These are phyloP conservation scores for Psittacula cyanocephala DNA, from an alignment of 2,113 vertebrate species.

Conservation along the genomic window DNA sequence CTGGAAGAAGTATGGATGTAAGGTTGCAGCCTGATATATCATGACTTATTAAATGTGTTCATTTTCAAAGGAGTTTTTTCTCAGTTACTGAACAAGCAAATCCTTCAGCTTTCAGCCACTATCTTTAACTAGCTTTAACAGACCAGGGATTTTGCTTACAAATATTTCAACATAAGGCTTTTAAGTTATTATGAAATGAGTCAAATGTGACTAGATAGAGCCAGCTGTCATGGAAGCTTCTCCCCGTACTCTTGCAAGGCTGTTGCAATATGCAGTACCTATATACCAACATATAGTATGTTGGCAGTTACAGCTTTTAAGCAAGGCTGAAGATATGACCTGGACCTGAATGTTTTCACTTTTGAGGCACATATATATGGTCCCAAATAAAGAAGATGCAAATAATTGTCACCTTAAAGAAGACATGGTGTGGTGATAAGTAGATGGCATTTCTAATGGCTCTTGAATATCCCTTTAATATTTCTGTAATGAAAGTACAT, in stretches of 20 bases:
- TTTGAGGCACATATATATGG: neutral
- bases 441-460: accelerated
- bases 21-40: neutral
- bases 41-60: neutral
- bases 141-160: constrained; percentile 33
- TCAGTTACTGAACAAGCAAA: neutral
- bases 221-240: constrained; percentile 44
- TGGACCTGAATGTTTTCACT: neutral
- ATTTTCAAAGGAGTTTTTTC: neutral
- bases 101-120: neutral
- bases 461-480: neutral
- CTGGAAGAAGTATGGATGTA: neutral
- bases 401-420: neutral
- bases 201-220: constrained; percentile 38
- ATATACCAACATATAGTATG: neutral
- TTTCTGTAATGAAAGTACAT: neutral
- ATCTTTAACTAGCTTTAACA: neutral
- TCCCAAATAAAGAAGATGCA: neutral
- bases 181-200: constrained; percentile 49
- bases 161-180: constrained; percentile 54
- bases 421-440: neutral
- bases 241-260: constrained; percentile 15
- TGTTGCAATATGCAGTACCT: neutral
- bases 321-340: neutral
- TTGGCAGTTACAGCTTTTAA: neutral